Evolutionary conservation across 2,888 invertebrate genomes (phyloP).

Genomic region (Pollenia griseotomentosa): DNA sequence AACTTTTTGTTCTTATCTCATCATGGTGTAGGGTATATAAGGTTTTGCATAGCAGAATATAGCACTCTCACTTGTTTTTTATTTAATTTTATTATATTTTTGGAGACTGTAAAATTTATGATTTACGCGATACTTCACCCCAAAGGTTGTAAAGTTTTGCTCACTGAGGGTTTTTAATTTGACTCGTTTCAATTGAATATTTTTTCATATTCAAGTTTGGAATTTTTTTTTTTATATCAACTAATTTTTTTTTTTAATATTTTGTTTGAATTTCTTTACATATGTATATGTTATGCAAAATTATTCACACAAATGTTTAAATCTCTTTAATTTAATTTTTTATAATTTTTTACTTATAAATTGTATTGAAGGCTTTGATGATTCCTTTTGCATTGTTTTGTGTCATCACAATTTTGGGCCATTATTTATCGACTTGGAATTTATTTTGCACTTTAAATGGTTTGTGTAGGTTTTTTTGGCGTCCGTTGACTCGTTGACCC

Average conservation of each 20-base stretch:
- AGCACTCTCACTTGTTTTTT: too few species aligned
- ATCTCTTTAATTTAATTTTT: slow-evolving; percentile 5
- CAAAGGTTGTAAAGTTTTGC: not conserved
- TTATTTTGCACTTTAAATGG: slow-evolving; percentile 36
- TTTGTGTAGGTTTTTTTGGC: slow-evolving; percentile 44
- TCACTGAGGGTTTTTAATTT: slow-evolving; percentile 21
- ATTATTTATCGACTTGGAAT: slow-evolving; percentile 49
- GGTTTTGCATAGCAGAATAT: too few species aligned
- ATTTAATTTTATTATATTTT: not conserved
- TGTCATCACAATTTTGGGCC: slow-evolving; percentile 54
- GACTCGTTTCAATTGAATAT: slow-evolving; percentile 29
- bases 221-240: not conserved
- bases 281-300: not conserved
- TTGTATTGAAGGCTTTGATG: slow-evolving; percentile 41
- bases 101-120: slow-evolving; percentile 35
- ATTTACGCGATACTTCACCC: slow-evolving; percentile 61
- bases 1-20: too few species aligned
- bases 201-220: slow-evolving; percentile 19
- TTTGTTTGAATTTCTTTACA: slow-evolving; percentile 8
- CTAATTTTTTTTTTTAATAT: not conserved
- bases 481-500: slow-evolving; percentile 32
- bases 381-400: slow-evolving; percentile 48
- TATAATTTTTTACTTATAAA: slow-evolving; percentile 27
- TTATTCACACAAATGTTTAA: slow-evolving; percentile 1
- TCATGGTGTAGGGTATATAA: too few species aligned